Evolutionary conservation across 1,140 invertebrate species (phyloP).

Genomic region (Carposina sasakii): DNA sequence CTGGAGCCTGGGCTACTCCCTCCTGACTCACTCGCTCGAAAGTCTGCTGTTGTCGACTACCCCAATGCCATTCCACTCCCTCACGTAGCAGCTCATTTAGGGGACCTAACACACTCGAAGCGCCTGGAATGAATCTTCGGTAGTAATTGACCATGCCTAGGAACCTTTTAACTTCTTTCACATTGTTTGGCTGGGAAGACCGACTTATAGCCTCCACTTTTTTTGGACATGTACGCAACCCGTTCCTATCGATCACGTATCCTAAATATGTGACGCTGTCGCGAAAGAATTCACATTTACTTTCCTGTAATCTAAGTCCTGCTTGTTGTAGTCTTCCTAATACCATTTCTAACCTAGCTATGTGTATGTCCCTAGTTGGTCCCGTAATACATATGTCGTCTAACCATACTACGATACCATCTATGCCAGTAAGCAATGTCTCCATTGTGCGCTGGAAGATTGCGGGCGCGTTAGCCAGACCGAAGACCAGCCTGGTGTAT

Average conservation of each 20-base stretch:
- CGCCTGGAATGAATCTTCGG: slow-evolving; percentile 60
- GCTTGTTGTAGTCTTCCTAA: too few relatives aligned
- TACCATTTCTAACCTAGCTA: not conserved
- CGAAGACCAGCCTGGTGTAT: not conserved
- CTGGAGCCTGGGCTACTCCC: too few relatives aligned
- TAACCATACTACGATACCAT: slow-evolving; percentile 12
- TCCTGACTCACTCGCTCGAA: slow-evolving; percentile 28
- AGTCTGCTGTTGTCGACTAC: slow-evolving; percentile 19
- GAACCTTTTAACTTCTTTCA: slow-evolving; percentile 51
- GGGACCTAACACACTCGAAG: slow-evolving; percentile 40
- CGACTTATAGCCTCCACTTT: too few relatives aligned
- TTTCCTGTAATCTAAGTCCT: too few relatives aligned
- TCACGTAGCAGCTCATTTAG: slow-evolving; percentile 34
- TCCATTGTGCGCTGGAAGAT: slow-evolving; percentile 52
- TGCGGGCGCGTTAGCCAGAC: slow-evolving; percentile 13
- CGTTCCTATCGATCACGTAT: too few relatives aligned
- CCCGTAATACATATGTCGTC: slow-evolving; percentile 31
- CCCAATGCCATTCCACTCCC: slow-evolving; percentile 18
- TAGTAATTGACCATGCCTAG: slow-evolving; percentile 64
- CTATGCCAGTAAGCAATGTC: slow-evolving; percentile 22
- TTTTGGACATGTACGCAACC: too few relatives aligned
- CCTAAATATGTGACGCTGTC: too few relatives aligned
- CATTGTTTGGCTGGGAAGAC: slow-evolving; percentile 40
- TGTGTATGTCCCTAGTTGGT: not conserved
- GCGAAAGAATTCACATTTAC: too few relatives aligned